These are phyloP conservation scores for Hiodon alosoides DNA, from an alignment of 2,113 vertebrate genomes.

Conservation along the genomic window DNA sequence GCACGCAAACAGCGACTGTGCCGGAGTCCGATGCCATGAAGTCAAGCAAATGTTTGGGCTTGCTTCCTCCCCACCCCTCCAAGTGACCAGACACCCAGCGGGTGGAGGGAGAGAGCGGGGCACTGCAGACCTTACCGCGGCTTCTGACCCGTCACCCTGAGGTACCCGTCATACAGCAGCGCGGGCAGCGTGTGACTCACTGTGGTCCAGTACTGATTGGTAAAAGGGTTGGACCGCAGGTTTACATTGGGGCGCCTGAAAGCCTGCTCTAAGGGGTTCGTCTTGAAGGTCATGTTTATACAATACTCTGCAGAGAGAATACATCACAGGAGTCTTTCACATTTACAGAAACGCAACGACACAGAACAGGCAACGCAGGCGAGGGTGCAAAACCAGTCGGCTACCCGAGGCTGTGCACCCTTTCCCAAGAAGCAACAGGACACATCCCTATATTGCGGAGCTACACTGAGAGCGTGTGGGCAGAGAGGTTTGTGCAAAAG, in stretches of 20 bases:
- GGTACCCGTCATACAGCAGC: constrained; percentile 77
- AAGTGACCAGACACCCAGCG: constrained; percentile 47
- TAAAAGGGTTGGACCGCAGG: constrained; percentile 64
- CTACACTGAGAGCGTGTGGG: constrained; percentile 22
- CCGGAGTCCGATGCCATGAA: constrained; percentile 55
- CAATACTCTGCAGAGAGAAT: constrained; percentile 77
- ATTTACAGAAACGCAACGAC: constrained; percentile 38
- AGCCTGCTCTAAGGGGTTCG: constrained; percentile 78
- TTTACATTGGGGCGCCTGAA: constrained; percentile 74
- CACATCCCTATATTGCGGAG: constrained; percentile 38
- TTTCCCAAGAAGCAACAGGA: constrained; percentile 37
- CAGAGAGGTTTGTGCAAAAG: constrained; percentile 40
- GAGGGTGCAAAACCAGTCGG: constrained; percentile 57
- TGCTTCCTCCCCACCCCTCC: constrained; percentile 54
- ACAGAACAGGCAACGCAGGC: neutral
- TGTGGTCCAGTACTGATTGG: constrained; percentile 68
- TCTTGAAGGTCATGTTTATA: constrained; percentile 71
- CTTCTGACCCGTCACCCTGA: constrained; percentile 80
- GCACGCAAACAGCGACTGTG: constrained; percentile 9
- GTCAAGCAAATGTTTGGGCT: constrained; percentile 43
- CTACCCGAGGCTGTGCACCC: constrained; percentile 45
- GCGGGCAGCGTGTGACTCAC: constrained; percentile 69
- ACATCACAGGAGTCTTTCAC: constrained; percentile 45
- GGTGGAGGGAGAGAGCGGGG: constrained; percentile 16
- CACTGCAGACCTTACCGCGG: constrained; percentile 77